Base-by-base conservation (phyloP, 2,888 invertebrate species). In the Deilephila elpenor region DNA sequence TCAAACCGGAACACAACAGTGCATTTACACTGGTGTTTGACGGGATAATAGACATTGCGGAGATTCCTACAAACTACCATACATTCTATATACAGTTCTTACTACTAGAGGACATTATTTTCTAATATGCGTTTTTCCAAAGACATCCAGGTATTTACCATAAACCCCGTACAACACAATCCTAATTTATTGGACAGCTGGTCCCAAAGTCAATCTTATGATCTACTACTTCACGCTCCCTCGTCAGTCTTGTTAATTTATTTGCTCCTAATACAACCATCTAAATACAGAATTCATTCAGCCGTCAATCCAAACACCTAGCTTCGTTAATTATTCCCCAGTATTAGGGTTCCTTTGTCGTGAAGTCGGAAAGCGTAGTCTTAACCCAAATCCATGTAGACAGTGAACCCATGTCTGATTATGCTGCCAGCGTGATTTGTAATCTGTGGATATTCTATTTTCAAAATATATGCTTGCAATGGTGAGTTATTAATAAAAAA, bases 271-370 rank as follows among this genome's bases (percentile, higher is more conserved):
- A 56, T 56, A n/a, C 19, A n/a, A 56, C 2, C 56, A 56, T 44
- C 14, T 44, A 14, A 14, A 44, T 44, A 44, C 44, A 14, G 44
- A 14, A 44, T 44, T 11, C 44, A 56, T 44, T 11, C 44, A 56
- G 19, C 56, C n/a, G 25, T 1, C 25, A 25, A 56, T 56, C n/a
- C n/a, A 56, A 6, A n/a, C 19, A 51, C 5, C 56, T 17, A 56
- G n/a, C 56, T 67, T 17, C 17, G 25, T 67, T 51, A 67, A 67
- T 67, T 67, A 67, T 51, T 67, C 51, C 56, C 20, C 4, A 51
- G 25, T 67, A 51, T 25, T 25, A 51, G 25, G 25, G 64, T 44
- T 44, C 20, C 25, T 1, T 37, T 44, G 44, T 51, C 20, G 64
- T 64, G 20, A 44, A 44, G n/a, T 29, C 56, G 61, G 44, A 44